Conservation (phyloP, 2,797 vertebrate genomes). For the Choloepus didactylus region DNA sequence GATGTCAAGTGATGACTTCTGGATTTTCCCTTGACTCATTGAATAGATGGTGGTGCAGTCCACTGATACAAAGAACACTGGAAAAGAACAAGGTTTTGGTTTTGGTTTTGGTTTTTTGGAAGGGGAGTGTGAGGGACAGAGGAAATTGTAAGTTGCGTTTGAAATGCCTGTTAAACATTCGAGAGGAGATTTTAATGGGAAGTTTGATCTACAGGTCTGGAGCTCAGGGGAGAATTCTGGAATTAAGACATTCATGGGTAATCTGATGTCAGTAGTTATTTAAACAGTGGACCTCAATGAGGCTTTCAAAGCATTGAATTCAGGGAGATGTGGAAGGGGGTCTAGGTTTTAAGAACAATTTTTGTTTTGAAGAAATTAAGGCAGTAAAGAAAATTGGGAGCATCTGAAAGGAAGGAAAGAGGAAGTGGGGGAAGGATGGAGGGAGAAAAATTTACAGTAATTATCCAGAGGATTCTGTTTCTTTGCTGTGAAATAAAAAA, state of each 20-base stretch:
- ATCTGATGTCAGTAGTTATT: background rate
- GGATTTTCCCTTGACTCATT: background rate
- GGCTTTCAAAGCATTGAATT: background rate
- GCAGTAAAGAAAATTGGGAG: background rate
- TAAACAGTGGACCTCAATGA: background rate
- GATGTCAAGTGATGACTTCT: background rate
- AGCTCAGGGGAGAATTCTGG: background rate
- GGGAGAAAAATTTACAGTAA: background rate
- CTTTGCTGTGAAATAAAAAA: background rate
- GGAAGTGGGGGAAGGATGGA: too few species aligned
- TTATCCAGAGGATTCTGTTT: background rate
- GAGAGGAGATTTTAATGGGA: background rate
- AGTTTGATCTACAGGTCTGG: background rate
- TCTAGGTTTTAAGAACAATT: background rate
- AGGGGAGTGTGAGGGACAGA: background rate
- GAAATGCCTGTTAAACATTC: background rate
- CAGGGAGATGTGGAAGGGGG: background rate
- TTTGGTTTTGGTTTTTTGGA: background rate
- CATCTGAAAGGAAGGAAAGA: background rate
- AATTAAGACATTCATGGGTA: background rate
- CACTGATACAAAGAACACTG: background rate
- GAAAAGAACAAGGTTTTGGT: background rate
- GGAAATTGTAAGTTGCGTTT: background rate
- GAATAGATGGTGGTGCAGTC: too few species aligned
- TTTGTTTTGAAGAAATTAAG: background rate